Percentiles rank a stretch among this genome's conserved stretches.
These are phyloP conservation scores for Cyrtonyx montezumae DNA, from an alignment of 2,113 vertebrate species.

Conservation along the genomic window DNA sequence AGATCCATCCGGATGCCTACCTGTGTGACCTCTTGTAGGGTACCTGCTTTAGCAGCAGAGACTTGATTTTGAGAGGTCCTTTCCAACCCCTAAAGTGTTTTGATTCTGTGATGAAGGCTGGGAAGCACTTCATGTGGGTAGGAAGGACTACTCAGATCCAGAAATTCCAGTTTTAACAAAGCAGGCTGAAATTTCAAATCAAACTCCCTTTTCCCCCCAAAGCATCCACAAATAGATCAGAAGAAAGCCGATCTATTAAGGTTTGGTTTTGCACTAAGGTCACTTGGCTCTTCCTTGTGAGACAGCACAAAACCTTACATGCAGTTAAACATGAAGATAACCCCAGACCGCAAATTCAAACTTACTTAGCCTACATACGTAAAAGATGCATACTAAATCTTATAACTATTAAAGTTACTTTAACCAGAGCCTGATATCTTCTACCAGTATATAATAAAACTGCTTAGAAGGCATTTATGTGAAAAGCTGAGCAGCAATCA, in stretches of 20 bases:
- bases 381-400: background rate
- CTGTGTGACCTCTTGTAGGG: too few species aligned
- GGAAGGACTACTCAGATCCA: background rate
- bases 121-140: background rate
- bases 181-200: background rate
- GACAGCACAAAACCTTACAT: background rate
- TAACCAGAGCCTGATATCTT: background rate
- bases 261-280: background rate
- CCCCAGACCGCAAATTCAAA: background rate
- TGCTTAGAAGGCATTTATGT: background rate
- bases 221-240: background rate
- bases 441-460: background rate
- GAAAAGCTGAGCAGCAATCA: background rate
- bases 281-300: background rate
- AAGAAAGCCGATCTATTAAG: background rate
- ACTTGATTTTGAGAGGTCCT: too few species aligned
- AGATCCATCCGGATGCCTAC: too few species aligned
- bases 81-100: too few species aligned
- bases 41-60: too few species aligned
- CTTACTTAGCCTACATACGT: background rate
- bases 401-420: background rate
- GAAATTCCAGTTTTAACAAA: constrained; percentile 37
- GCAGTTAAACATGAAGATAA: background rate
- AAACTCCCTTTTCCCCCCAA: background rate
- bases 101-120: background rate